Base-by-base conservation (phyloP, 1,140 invertebrate species). In the Brachionus plicatilis region DNA sequence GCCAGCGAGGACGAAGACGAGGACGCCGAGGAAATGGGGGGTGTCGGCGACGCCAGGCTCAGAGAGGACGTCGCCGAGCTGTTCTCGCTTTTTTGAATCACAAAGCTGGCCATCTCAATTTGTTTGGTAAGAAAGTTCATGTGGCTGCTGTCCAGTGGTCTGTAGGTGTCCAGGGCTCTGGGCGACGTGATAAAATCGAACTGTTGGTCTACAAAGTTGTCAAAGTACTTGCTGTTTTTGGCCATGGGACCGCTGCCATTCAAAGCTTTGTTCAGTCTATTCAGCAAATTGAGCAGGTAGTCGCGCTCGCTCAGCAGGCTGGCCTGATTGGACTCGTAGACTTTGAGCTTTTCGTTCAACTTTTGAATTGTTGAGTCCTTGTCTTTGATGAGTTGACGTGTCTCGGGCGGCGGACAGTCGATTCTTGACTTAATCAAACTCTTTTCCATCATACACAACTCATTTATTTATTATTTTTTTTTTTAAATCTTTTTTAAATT, bases 381-480 rank as follows among this genome's bases (percentile, higher is more conserved):
- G 9, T 80, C 76, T 80, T 60, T 60, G 29, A 80, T 80, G 41
- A 80, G 41, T 80, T 60, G 50, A 41, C 76, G 50, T 43, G 76
- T 80, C n/a, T 60, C 76, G 3, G 76, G 53, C 60, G 76, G 76
- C 41, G 76, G 76, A 65, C 76, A 80, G 43, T 80, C 76, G 24
- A 80, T 80, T 41, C 76, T 53, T 80, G 72, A 76, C 47, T 76
- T 76, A 7, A 76, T 76, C 33, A 76, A 76, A 76, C 72, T 29
- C 43, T 47, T 47, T 76, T 76, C 72, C 45, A 50, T 76, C 20
- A 27, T 50, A 29, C 3, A 27, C 24, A 47, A 47, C 20, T 50
- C 45, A 76, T 50, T 76, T 76, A 50, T 43, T 75, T 45, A 6
- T 41, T n/a, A n/a, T n/a, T 14, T 76, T 24, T 50, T 8, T 24